Conservation (phyloP, 2,888 invertebrate species). For the Gortyna flavago region DNA sequence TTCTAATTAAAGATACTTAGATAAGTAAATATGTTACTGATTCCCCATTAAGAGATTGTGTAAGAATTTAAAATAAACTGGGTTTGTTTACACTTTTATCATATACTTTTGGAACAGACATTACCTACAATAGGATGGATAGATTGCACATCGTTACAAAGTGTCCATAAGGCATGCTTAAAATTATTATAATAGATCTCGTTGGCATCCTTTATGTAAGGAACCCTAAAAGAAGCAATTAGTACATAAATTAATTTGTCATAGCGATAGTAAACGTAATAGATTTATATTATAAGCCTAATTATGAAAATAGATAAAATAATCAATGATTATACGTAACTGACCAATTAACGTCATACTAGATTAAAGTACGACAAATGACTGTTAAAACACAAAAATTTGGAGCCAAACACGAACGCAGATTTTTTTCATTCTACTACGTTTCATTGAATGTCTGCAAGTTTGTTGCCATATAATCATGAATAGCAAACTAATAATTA, state of each 20-base stretch:
- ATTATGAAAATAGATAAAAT: conserved; percentile 20
- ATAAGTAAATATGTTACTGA: no score
- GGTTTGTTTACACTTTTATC: no score
- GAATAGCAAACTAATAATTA: no score
- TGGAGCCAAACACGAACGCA: not conserved
- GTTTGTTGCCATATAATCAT: no score
- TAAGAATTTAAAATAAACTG: no score
- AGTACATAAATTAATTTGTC: conserved; percentile 17
- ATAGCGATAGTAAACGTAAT: conserved; percentile 8
- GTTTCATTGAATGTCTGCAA: not conserved
- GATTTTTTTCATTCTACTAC: not conserved
- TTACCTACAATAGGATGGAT: no score
- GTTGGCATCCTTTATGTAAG: not conserved
- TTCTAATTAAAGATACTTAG: no score
- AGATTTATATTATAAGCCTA: conserved; percentile 12
- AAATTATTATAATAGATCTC: not conserved
- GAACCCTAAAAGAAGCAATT: conserved; percentile 18
- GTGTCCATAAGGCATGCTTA: not conserved
- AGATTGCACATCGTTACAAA: not conserved
- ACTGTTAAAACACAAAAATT: not conserved
- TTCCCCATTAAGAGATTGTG: no score
- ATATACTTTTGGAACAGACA: no score
- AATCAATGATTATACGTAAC: not conserved
- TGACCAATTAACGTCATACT: conserved; percentile 8
- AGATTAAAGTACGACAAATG: conserved; percentile 5